Evolutionary conservation across 2,888 invertebrate genomes (phyloP).

Genomic region (Torymus tubicola): DNA sequence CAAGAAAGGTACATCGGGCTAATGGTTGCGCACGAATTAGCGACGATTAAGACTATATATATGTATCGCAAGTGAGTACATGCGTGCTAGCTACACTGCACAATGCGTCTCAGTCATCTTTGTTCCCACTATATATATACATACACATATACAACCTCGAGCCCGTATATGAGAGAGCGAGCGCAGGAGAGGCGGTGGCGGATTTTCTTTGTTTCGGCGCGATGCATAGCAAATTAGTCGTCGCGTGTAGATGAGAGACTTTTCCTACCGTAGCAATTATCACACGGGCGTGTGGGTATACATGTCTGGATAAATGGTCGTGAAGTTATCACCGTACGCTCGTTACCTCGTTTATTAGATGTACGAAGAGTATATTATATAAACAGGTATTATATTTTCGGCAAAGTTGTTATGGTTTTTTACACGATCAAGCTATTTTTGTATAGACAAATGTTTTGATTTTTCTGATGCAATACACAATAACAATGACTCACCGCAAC

Average conservation of each 20-base stretch:
- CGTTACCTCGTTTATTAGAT: slow-evolving; percentile 13
- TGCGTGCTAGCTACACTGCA: background rate
- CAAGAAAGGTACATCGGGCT: slow-evolving; percentile 37
- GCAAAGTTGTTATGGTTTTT: too few species aligned
- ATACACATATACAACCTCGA: slow-evolving; percentile 37
- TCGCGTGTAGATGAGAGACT: slow-evolving; percentile 1
- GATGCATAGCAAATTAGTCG: slow-evolving; percentile 56
- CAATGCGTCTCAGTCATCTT: slow-evolving; percentile 54
- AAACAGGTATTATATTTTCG: background rate
- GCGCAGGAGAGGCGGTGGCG: background rate
- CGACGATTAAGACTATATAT: slow-evolving; percentile 27
- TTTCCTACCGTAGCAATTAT: slow-evolving; percentile 45
- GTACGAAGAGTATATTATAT: slow-evolving; percentile 1
- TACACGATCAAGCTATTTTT: too few species aligned
- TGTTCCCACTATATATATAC: slow-evolving; percentile 37
- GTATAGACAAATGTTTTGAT: too few species aligned
- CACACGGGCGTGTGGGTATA: background rate
- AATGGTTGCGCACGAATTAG: slow-evolving; percentile 43
- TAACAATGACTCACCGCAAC: too few species aligned
- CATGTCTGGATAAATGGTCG: background rate
- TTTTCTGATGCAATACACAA: too few species aligned
- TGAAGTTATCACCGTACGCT: slow-evolving; percentile 12
- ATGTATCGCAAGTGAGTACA: background rate
- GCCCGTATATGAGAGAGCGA: slow-evolving; percentile 42
- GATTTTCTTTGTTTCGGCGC: slow-evolving; percentile 58